Percentiles rank a stretch among this genome's conserved stretches.
phyloP scores from a whole-genome alignment of 2,113 vertebrate species.

The Rhabdomys dilectus region DNA sequence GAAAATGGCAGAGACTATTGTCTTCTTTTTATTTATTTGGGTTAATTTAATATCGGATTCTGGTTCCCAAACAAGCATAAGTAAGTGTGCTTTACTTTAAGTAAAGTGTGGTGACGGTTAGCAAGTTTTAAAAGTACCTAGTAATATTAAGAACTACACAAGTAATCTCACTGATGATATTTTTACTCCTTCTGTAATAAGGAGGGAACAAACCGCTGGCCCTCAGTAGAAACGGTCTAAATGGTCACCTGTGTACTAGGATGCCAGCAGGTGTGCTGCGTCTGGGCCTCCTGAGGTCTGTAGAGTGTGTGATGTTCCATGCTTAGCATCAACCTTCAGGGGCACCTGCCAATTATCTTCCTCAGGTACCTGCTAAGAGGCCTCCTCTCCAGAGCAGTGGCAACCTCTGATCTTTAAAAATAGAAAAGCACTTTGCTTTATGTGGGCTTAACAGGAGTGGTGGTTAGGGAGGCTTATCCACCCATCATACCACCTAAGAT shows the following conservation, averaged over 20 bases:
- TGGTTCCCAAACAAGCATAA: background rate
- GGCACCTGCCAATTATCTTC: slow-evolving; percentile 77
- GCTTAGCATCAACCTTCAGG: slow-evolving; percentile 54
- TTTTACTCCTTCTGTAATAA: background rate
- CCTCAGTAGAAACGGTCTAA: background rate
- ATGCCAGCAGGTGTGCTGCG: background rate
- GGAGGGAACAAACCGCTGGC: background rate
- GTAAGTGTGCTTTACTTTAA: background rate
- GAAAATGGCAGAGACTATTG: background rate
- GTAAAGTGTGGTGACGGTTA: background rate
- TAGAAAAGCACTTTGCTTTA: slow-evolving; percentile 77
- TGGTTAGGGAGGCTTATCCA: slow-evolving; percentile 20
- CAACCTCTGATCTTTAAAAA: slow-evolving; percentile 78
- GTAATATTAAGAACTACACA: background rate
- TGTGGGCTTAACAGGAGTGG: slow-evolving; percentile 36
- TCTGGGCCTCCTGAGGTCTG: background rate
- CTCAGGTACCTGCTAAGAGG: slow-evolving; percentile 59
- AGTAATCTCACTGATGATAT: background rate
- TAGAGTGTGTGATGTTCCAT: background rate
- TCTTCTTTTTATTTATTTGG: slow-evolving; percentile 11
- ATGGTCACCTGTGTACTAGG: background rate
- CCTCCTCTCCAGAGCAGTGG: slow-evolving; percentile 16
- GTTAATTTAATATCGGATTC: slow-evolving; percentile 1
- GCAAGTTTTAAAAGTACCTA: background rate
- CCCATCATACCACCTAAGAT: background rate